Conservation (phyloP, 2,113 vertebrate genomes). For the Polypterus senegalus region DNA sequence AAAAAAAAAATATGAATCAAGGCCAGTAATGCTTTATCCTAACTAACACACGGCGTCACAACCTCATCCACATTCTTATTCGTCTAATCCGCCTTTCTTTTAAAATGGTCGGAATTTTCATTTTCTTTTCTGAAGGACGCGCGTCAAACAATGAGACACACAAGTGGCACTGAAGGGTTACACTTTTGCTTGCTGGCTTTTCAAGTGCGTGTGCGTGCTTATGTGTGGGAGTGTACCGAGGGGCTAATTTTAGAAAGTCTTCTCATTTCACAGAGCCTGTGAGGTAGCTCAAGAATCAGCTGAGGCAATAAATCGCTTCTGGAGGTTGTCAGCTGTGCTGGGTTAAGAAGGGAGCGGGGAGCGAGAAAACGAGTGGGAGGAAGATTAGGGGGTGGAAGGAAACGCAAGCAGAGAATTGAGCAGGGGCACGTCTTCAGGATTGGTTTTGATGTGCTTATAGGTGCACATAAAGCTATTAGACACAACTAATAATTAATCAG, state of each 20-base stretch:
- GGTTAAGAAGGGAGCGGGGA: slow-evolving; percentile 18
- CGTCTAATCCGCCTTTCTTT: too few species aligned
- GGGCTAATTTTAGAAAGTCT: slow-evolving; percentile 46
- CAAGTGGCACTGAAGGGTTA: neutral
- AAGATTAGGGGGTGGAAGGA: slow-evolving; percentile 17
- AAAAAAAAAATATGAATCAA: too few species aligned
- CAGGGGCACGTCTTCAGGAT: neutral
- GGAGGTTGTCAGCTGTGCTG: slow-evolving; percentile 35
- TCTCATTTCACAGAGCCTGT: slow-evolving; percentile 44
- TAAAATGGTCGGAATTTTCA: too few species aligned
- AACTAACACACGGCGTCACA: too few species aligned
- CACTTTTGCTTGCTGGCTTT: neutral
- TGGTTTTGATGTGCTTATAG: too few species aligned
- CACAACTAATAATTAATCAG: too few species aligned
- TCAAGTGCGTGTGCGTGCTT: slow-evolving; percentile 17
- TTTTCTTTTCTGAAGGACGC: too few species aligned
- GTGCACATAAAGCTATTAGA: too few species aligned
- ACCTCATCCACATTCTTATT: too few species aligned
- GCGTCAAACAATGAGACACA: too few species aligned
- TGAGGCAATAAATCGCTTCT: slow-evolving; percentile 49
- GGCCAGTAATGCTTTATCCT: too few species aligned
- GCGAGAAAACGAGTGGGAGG: slow-evolving; percentile 9
- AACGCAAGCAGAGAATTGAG: slow-evolving; percentile 6
- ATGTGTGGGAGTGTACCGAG: slow-evolving; percentile 12
- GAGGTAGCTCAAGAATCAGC: slow-evolving; percentile 45